phyloP scores from a whole-genome alignment of 2,797 vertebrate genomes.

The Sebastes alutus region DNA sequence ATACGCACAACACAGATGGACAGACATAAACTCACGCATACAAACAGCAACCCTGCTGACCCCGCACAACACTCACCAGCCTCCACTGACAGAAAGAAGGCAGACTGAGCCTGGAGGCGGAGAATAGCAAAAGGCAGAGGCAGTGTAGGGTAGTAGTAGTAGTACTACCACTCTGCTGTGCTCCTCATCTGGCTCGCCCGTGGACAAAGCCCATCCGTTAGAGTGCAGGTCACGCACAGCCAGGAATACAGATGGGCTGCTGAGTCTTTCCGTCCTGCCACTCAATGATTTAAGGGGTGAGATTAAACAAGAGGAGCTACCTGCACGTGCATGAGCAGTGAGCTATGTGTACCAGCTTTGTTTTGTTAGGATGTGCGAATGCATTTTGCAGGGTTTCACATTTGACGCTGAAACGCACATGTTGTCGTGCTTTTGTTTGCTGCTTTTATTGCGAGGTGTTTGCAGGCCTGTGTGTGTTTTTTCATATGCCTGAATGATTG shows the following conservation, averaged over 20 bases:
- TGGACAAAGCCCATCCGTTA: constrained; percentile 71
- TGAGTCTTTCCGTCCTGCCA: constrained; percentile 59
- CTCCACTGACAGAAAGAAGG: constrained; percentile 39
- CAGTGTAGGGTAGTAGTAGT: constrained; percentile 38
- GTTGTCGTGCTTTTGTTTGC: constrained; percentile 3
- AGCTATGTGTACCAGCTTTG: not conserved
- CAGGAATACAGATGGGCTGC: constrained; percentile 71
- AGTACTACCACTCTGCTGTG: constrained; percentile 51
- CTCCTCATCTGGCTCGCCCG: constrained; percentile 68
- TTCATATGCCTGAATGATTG: not conserved
- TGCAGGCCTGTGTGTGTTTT: constrained; percentile 16
- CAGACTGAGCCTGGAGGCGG: constrained; percentile 47
- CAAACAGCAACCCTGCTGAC: constrained; percentile 20
- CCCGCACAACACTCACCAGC: constrained; percentile 32
- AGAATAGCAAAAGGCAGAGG: constrained; percentile 43
- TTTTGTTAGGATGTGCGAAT: not conserved
- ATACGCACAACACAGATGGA: constrained; percentile 10
- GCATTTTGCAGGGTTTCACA: not conserved
- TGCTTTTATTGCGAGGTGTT: not conserved
- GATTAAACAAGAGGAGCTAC: constrained; percentile 58
- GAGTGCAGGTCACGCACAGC: constrained; percentile 77
- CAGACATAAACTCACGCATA: not conserved
- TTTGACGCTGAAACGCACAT: not conserved
- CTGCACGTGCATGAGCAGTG: constrained; percentile 3
- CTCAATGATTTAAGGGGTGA: constrained; percentile 66